Conservation (phyloP, 2,113 vertebrate species). For the Bucco capensis region DNA sequence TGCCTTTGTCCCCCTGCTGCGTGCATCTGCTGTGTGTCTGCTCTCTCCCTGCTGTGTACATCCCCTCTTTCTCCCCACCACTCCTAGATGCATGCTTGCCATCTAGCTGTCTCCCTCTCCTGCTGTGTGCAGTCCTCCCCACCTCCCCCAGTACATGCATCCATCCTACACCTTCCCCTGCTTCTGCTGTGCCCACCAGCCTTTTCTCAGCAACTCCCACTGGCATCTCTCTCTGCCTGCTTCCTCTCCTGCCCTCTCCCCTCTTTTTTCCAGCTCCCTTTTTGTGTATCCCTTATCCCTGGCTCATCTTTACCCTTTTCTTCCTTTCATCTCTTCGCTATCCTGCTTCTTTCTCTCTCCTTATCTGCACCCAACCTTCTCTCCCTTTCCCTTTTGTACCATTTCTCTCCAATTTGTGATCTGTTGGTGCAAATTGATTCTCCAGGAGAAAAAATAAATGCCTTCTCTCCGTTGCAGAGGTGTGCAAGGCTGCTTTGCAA, state of each 20-base stretch:
- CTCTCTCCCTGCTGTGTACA: constrained; percentile 55
- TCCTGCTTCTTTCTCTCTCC: neutral
- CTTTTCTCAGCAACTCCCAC: constrained; percentile 33
- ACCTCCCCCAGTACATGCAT: constrained; percentile 11
- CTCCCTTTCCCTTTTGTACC: neutral
- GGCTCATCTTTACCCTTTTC: neutral
- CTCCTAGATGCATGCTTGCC: constrained; percentile 22
- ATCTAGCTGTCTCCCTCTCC: constrained; percentile 26
- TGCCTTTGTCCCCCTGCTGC: constrained; percentile 53
- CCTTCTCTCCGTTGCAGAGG: neutral
- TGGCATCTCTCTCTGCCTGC: neutral
- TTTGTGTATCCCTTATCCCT: neutral
- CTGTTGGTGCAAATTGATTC: constrained; percentile 8
- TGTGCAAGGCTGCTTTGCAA: neutral
- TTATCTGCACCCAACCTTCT: neutral
- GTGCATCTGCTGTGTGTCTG: constrained; percentile 63
- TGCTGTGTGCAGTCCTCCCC: constrained; percentile 37
- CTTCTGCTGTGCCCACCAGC: neutral
- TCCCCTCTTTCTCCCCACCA: constrained; percentile 47
- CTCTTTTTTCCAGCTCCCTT: neutral
- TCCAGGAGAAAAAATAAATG: constrained; percentile 8
- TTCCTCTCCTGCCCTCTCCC: neutral
- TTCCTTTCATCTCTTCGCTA: neutral
- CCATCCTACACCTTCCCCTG: constrained; percentile 2
- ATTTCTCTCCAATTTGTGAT: constrained; percentile 21